phyloP scores from a whole-genome alignment of 2,113 vertebrate species.

The Prionailurus bengalensis region DNA sequence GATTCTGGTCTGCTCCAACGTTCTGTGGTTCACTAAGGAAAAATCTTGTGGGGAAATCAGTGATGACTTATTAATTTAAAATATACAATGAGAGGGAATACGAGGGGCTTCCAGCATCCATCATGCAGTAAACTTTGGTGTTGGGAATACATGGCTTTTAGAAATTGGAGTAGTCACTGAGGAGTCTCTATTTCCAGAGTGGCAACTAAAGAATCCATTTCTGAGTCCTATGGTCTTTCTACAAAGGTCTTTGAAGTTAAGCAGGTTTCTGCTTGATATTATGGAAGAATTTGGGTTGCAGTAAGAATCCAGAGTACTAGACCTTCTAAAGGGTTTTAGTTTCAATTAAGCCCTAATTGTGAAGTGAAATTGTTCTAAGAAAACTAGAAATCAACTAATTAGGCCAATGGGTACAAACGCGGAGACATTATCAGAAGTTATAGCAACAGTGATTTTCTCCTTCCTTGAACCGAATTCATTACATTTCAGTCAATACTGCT shows the following conservation, averaged over 20 bases:
- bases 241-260: conserved; percentile 9
- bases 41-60: neutral
- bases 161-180: neutral
- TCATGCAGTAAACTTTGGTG: neutral
- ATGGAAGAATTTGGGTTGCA: conserved; percentile 27
- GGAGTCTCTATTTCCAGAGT: neutral
- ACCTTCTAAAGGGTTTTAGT: neutral
- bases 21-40: neutral
- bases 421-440: conserved; percentile 15
- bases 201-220: neutral
- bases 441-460: neutral
- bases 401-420: neutral
- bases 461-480: neutral
- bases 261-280: neutral
- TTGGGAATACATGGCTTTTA: neutral
- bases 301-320: neutral
- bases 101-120: neutral
- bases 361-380: conserved; percentile 29
- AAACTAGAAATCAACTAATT: neutral
- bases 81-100: neutral
- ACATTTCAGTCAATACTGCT: neutral
- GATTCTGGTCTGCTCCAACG: neutral
- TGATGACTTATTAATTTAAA: neutral
- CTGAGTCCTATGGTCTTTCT: neutral
- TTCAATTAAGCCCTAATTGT: neutral